These are phyloP conservation scores for Oreohelix idahoensis DNA, from an alignment of 1,140 invertebrate species.

Conservation along the genomic window DNA sequence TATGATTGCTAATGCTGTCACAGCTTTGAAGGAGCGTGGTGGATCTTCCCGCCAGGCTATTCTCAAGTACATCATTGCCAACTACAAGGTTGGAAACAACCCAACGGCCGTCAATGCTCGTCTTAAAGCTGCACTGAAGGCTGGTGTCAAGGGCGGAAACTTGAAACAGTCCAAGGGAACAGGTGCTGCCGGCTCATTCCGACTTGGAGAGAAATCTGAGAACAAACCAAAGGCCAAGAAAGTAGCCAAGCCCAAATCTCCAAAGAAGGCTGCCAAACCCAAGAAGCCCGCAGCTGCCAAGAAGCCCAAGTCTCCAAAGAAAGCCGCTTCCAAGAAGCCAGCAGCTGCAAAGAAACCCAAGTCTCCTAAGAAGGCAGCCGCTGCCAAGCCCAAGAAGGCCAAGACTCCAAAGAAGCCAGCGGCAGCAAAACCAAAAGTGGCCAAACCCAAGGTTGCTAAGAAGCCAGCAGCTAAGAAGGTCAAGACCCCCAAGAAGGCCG, in stretches of 20 bases:
- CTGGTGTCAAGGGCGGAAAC: slow-evolving; percentile 47
- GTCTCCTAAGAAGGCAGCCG: slow-evolving; percentile 29
- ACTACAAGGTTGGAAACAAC: slow-evolving; percentile 63
- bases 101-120: slow-evolving; percentile 39
- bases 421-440: slow-evolving; percentile 18
- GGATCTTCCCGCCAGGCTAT: slow-evolving; percentile 57
- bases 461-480: slow-evolving; percentile 28
- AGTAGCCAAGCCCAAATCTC: too few relatives aligned
- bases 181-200: slow-evolving; percentile 27
- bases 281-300: too few relatives aligned
- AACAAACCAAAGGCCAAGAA: slow-evolving; percentile 24
- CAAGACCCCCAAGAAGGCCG: slow-evolving; percentile 32
- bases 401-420: not conserved
- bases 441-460: too few relatives aligned
- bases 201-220: slow-evolving; percentile 45
- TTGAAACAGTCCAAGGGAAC: slow-evolving; percentile 59
- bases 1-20: slow-evolving; percentile 31
- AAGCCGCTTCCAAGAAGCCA: slow-evolving; percentile 18
- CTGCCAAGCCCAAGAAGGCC: slow-evolving; percentile 27
- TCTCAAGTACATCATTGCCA: slow-evolving; percentile 65
- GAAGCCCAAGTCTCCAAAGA: not conserved
- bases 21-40: slow-evolving; percentile 19
- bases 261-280: too few relatives aligned
- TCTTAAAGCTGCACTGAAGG: slow-evolving; percentile 54
- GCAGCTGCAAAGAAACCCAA: slow-evolving; percentile 45